These are phyloP conservation scores for Tinea trinotella DNA, from an alignment of 2,888 invertebrate species.

Conservation along the genomic window DNA sequence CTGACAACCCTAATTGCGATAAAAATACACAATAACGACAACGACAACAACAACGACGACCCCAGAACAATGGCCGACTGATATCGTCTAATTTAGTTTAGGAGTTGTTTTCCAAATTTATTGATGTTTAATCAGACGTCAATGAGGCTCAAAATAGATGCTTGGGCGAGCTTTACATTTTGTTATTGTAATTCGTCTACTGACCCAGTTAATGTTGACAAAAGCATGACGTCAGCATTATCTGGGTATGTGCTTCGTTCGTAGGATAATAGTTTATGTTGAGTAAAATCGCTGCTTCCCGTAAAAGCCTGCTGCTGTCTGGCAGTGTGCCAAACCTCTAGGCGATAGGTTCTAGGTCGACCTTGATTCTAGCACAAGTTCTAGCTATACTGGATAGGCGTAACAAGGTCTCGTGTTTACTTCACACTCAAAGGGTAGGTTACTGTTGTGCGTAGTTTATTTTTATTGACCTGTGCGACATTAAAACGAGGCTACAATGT, in stretches of 20 bases:
- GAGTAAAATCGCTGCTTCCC: slow-evolving; percentile 4
- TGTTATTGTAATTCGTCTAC: slow-evolving; percentile 48
- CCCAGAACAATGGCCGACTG: background rate
- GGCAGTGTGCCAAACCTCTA: background rate
- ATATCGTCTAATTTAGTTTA: background rate
- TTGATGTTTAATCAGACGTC: background rate
- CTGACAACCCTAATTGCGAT: background rate
- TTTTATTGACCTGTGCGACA: background rate
- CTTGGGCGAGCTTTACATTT: background rate
- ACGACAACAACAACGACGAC: background rate
- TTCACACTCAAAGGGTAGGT: background rate
- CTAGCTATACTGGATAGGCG: background rate
- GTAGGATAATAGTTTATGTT: slow-evolving; percentile 9
- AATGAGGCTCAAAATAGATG: slow-evolving; percentile 3
- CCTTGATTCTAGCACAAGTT: background rate
- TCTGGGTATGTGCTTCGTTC: background rate
- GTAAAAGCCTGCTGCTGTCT: slow-evolving; percentile 8
- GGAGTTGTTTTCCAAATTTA: background rate
- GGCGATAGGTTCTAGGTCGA: background rate
- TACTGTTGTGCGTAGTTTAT: background rate
- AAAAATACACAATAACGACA: background rate
- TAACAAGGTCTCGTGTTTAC: slow-evolving; percentile 5
- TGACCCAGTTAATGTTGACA: slow-evolving; percentile 65
- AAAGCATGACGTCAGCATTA: slow-evolving; percentile 52
- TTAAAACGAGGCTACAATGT: background rate